A percentile compares a stretch with the other conserved stretches of the same genome.
Evolutionary conservation across 2,888 invertebrate species (phyloP).

Genomic region (Cremastobaeus sp.): DNA sequence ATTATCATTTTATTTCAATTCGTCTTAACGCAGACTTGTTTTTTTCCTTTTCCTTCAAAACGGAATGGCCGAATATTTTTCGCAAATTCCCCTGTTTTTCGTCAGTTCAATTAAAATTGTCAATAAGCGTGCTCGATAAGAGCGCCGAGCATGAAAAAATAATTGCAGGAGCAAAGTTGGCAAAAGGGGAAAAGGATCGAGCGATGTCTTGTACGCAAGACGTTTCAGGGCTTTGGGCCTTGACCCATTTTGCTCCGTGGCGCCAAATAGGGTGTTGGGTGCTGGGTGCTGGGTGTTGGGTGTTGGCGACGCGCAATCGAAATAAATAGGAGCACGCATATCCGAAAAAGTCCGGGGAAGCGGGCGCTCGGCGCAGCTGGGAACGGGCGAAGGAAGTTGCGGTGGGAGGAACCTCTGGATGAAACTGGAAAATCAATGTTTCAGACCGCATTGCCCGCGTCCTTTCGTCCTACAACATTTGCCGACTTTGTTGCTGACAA

Average conservation of each 20-base stretch:
- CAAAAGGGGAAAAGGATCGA: not conserved
- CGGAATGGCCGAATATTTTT: too few species aligned
- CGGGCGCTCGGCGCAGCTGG: slow-evolving; percentile 46
- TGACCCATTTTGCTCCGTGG: slow-evolving; percentile 75
- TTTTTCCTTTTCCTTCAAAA: too few species aligned
- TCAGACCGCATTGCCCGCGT: slow-evolving; percentile 47
- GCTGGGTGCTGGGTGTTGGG: too few species aligned
- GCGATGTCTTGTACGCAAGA: slow-evolving; percentile 15
- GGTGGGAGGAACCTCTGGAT: slow-evolving; percentile 52
- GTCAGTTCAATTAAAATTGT: too few species aligned
- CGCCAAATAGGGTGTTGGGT: slow-evolving; percentile 74
- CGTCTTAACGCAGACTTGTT: too few species aligned
- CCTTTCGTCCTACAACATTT: slow-evolving; percentile 9
- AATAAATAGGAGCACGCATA: slow-evolving; percentile 62
- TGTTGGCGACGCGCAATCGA: slow-evolving; percentile 59
- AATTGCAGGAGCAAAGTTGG: too few species aligned
- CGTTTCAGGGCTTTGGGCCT: slow-evolving; percentile 67
- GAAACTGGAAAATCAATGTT: slow-evolving; percentile 74
- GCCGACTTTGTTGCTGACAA: not conserved
- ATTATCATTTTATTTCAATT: too few species aligned
- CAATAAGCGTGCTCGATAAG: too few species aligned
- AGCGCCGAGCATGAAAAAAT: too few species aligned
- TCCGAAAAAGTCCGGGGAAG: slow-evolving; percentile 52
- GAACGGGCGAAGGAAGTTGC: slow-evolving; percentile 44
- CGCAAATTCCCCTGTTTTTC: too few species aligned